phyloP scores from a whole-genome alignment of 1,140 invertebrate species.

The Leptinotarsa defecta region DNA sequence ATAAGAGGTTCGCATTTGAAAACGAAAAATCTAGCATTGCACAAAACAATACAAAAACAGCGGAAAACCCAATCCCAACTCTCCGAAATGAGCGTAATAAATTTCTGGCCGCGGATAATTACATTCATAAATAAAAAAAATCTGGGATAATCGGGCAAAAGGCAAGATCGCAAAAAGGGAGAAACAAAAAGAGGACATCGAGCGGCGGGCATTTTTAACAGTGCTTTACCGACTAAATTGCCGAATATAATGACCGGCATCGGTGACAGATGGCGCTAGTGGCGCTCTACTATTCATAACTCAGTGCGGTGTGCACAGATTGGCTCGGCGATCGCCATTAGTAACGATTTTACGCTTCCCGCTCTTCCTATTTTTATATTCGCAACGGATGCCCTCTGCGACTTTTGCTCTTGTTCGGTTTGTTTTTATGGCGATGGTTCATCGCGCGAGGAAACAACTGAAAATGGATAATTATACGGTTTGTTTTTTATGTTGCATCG shows the following conservation, averaged over 20 bases:
- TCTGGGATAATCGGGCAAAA: background rate
- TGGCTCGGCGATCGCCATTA: background rate
- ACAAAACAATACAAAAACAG: too few species aligned
- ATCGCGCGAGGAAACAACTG: too few species aligned
- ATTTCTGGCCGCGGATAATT: background rate
- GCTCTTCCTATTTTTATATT: background rate
- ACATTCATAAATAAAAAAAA: conserved; percentile 9
- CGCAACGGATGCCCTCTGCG: background rate
- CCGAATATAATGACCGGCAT: conserved; percentile 4
- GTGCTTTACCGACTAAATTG: conserved; percentile 5
- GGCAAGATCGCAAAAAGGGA: background rate
- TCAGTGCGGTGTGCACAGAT: conserved; percentile 7
- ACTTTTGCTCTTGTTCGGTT: conserved; percentile 1
- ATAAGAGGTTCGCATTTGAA: too few species aligned
- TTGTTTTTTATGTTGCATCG: too few species aligned
- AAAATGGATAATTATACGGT: too few species aligned
- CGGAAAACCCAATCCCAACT: too few species aligned
- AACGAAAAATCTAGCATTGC: too few species aligned
- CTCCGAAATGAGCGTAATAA: background rate
- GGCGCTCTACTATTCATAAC: conserved; percentile 3
- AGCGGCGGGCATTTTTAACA: background rate
- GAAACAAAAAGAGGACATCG: background rate
- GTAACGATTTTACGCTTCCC: background rate
- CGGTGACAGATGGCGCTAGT: conserved; percentile 4
- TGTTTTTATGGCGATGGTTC: background rate